Conservation (phyloP, 2,888 invertebrate species). For the Protodeltote pygarga region DNA sequence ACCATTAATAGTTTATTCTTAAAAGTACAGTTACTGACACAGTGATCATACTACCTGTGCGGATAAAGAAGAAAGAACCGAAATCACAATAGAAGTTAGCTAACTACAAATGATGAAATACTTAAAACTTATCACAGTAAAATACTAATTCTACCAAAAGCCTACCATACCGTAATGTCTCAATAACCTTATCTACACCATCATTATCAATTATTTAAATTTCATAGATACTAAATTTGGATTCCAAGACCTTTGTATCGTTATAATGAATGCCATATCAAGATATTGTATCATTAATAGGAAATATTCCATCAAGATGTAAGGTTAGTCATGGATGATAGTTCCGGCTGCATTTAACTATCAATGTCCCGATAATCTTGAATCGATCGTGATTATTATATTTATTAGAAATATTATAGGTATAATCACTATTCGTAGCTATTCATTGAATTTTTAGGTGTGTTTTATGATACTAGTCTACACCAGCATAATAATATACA, state of each 20-base stretch:
- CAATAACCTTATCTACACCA: slow-evolving; percentile 39
- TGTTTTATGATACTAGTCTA: neutral
- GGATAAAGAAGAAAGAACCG: too few species aligned
- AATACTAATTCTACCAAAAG: slow-evolving; percentile 5
- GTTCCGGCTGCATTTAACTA: slow-evolving; percentile 35
- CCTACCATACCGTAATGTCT: slow-evolving; percentile 30
- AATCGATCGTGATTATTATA: slow-evolving; percentile 36
- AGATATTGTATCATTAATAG: slow-evolving; percentile 35
- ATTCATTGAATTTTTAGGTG: slow-evolving; percentile 20
- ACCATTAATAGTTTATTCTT: too few species aligned
- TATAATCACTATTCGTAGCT: slow-evolving; percentile 28
- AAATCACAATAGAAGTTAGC: too few species aligned
- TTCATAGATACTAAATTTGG: slow-evolving; percentile 44
- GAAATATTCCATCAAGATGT: slow-evolving; percentile 29
- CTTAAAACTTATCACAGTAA: neutral
- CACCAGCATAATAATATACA: too few species aligned
- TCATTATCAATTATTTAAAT: slow-evolving; percentile 49
- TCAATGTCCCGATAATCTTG: slow-evolving; percentile 36
- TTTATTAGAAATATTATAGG: slow-evolving; percentile 41
- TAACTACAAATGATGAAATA: too few species aligned
- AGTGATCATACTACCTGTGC: too few species aligned
- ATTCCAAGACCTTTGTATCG: slow-evolving; percentile 39
- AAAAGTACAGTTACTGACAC: too few species aligned
- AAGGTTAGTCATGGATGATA: neutral
- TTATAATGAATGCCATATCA: slow-evolving; percentile 35